A percentile compares a stretch with the other conserved stretches of the same genome.
Evolutionary conservation across 2,797 vertebrate genomes (phyloP).

Genomic region (Catamblyrhynchus diadema): DNA sequence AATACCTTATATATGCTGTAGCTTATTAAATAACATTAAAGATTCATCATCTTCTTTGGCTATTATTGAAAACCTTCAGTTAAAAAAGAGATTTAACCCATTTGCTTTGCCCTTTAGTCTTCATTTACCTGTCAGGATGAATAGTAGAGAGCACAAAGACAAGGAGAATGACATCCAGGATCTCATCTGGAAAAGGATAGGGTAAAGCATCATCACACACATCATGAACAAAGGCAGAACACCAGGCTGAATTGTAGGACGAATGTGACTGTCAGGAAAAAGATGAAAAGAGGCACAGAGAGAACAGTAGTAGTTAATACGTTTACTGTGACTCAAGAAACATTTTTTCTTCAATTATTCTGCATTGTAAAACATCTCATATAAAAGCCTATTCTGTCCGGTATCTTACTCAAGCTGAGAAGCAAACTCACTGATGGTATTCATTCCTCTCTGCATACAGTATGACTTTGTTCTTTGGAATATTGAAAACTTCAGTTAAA

Average conservation of each 20-base stretch:
- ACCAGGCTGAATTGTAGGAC: constrained; percentile 78
- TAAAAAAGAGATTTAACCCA: constrained; percentile 64
- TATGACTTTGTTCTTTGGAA: constrained; percentile 57
- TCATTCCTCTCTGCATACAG: constrained; percentile 40
- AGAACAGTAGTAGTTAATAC: constrained; percentile 59
- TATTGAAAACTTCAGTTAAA: constrained; percentile 63
- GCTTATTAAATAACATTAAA: constrained; percentile 57
- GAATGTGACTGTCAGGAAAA: constrained; percentile 78
- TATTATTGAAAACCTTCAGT: constrained; percentile 62
- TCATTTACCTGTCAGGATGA: constrained; percentile 88
- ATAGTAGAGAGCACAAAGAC: constrained; percentile 93
- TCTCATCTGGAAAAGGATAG: constrained; percentile 87
- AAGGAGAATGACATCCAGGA: constrained; percentile 86
- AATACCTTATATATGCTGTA: constrained; percentile 40
- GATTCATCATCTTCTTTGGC: constrained; percentile 52
- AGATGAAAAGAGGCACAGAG: constrained; percentile 52
- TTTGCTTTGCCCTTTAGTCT: constrained; percentile 71
- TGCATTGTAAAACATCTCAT: constrained; percentile 52
- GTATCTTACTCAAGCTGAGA: constrained; percentile 60
- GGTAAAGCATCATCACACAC: constrained; percentile 80
- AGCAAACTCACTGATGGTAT: constrained; percentile 54
- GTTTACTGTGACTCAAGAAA: constrained; percentile 59
- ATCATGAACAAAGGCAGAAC: constrained; percentile 88
- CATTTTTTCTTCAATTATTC: constrained; percentile 60
- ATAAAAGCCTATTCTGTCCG: constrained; percentile 58